These are phyloP conservation scores for Mareca strepera DNA, from an alignment of 2,797 vertebrate species.

Conservation along the genomic window DNA sequence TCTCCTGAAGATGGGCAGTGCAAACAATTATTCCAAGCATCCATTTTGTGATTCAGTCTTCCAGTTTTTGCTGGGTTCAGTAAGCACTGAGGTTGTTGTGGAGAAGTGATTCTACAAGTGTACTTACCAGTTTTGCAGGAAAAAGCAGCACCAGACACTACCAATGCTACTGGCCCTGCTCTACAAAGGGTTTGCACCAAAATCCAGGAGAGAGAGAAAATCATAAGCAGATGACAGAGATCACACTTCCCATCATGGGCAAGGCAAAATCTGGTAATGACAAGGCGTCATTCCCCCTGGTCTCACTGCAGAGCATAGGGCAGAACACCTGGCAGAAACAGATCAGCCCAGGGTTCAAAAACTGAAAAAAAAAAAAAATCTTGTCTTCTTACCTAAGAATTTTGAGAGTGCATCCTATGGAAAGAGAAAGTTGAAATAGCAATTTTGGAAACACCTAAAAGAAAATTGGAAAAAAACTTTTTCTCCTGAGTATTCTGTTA, in stretches of 20 bases:
- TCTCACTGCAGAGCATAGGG: background rate
- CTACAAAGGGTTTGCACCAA: background rate
- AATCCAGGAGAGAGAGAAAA: background rate
- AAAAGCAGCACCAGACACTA: background rate
- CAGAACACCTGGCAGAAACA: background rate
- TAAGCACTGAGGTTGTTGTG: background rate
- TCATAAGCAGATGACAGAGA: background rate
- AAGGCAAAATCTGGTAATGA: background rate
- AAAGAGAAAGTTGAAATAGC: background rate
- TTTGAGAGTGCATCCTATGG: background rate
- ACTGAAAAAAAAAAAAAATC: too few relatives aligned
- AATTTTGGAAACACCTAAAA: background rate
- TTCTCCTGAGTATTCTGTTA: background rate
- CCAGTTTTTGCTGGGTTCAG: background rate
- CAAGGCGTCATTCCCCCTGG: background rate
- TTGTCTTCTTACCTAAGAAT: background rate
- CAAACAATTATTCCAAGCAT: background rate
- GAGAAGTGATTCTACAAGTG: background rate
- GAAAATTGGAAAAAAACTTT: background rate
- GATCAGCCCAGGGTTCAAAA: background rate
- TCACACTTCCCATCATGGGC: background rate
- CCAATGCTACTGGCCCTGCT: background rate
- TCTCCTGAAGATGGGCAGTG: background rate
- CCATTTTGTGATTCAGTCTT: background rate
- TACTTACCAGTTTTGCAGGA: background rate